These are phyloP conservation scores for Ceratosolen fusciceps DNA, from an alignment of 1,140 invertebrate species.

Conservation along the genomic window DNA sequence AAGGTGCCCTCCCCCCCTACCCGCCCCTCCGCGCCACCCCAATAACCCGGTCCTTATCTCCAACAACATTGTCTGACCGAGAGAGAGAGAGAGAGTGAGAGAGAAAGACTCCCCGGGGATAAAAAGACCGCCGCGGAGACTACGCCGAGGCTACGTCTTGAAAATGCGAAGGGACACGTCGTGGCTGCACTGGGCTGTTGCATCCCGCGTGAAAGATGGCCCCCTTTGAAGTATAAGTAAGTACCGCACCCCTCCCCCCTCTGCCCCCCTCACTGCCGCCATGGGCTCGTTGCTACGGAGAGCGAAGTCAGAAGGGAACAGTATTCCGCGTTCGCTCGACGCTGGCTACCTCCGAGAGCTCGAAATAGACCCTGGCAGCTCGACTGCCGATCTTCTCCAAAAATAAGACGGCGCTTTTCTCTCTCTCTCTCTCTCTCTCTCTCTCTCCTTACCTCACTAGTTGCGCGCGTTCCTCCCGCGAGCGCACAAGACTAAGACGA, in stretches of 20 bases:
- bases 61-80: too few relatives aligned
- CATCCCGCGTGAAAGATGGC: conserved; percentile 23
- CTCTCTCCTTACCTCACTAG: not conserved
- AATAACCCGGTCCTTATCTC: not conserved
- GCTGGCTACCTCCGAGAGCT: not conserved
- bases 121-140: not conserved
- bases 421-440: conserved; percentile 8
- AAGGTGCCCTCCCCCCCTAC: too few relatives aligned
- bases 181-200: not conserved
- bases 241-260: conserved; percentile 39
- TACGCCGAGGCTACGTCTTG: too few relatives aligned
- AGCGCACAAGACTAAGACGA: too few relatives aligned
- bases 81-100: not conserved
- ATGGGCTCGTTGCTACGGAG: not conserved
- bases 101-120: not conserved
- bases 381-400: conserved; percentile 48
- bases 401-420: conserved; percentile 33
- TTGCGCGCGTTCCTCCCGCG: too few relatives aligned
- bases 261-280: too few relatives aligned
- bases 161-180: not conserved
- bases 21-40: too few relatives aligned
- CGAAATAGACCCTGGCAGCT: conserved; percentile 43
- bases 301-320: conserved; percentile 10
- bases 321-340: conserved; percentile 36
- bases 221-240: conserved; percentile 50